These are phyloP conservation scores for Hozukius guyotensis DNA, from an alignment of 2,797 vertebrate genomes.

Conservation along the genomic window DNA sequence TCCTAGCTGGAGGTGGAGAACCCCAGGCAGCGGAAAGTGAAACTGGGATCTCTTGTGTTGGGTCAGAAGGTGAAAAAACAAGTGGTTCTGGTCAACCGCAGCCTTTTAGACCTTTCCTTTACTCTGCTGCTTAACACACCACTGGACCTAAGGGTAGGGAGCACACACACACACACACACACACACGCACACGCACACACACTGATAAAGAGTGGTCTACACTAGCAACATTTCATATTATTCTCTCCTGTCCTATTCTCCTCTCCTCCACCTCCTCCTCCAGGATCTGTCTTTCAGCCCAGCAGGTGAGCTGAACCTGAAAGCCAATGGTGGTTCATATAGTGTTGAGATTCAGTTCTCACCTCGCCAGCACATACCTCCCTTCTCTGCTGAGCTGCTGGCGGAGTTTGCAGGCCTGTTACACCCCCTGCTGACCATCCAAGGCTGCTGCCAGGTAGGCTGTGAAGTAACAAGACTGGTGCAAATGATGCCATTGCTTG, in stretches of 20 bases:
- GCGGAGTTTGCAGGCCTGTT: constrained; percentile 80
- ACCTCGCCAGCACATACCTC: constrained; percentile 75
- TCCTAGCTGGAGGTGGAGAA: constrained; percentile 86
- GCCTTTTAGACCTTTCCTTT: constrained; percentile 79
- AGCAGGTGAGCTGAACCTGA: constrained; percentile 76
- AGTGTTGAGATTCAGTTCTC: constrained; percentile 84
- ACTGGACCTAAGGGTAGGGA: constrained; percentile 82
- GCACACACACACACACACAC: neutral
- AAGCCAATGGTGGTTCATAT: constrained; percentile 77
- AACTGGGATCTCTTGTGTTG: constrained; percentile 83
- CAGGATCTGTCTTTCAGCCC: constrained; percentile 87
- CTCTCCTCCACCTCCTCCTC: neutral
- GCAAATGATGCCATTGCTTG: neutral
- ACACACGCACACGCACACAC: neutral
- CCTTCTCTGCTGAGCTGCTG: constrained; percentile 85
- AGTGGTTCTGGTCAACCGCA: constrained; percentile 86
- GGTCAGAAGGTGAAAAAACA: constrained; percentile 83
- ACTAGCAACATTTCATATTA: neutral
- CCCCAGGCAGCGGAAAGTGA: constrained; percentile 79
- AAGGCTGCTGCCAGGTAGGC: constrained; percentile 85
- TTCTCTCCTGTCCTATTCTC: neutral
- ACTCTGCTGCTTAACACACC: constrained; percentile 73
- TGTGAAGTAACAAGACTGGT: neutral
- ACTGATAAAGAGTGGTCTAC: neutral
- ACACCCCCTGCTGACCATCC: constrained; percentile 85